Evolutionary conservation across 2,888 invertebrate genomes (phyloP).

Genomic region (Drosophila kokeensis): DNA sequence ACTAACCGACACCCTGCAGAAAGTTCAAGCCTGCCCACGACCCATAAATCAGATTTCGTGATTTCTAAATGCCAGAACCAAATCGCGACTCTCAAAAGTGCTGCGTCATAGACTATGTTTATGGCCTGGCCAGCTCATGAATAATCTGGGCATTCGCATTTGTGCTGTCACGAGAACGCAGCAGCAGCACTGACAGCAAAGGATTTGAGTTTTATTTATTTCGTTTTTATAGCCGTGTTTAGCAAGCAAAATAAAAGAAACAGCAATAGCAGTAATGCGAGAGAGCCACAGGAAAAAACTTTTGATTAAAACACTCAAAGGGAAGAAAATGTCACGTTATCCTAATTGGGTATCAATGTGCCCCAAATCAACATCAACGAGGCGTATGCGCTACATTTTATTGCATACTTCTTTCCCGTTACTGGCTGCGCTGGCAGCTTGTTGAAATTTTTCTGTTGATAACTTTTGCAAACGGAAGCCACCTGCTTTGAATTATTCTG

Average conservation of each 20-base stretch:
- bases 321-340: constrained; percentile 68
- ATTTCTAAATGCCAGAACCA: constrained; percentile 20
- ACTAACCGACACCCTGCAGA: constrained; percentile 32
- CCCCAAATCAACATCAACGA: constrained; percentile 65
- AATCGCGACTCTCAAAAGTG: constrained; percentile 20
- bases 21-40: neutral
- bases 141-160: constrained; percentile 52
- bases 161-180: constrained; percentile 13
- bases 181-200: constrained; percentile 56
- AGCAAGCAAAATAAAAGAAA: constrained; percentile 21
- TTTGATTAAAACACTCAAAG: constrained; percentile 74
- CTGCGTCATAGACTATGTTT: constrained; percentile 20
- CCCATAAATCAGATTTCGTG: constrained; percentile 39
- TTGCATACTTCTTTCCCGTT: constrained; percentile 64
- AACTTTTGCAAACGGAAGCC: constrained; percentile 47
- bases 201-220: constrained; percentile 76
- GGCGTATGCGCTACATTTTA: constrained; percentile 65
- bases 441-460: constrained; percentile 49
- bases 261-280: neutral
- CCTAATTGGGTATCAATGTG: constrained; percentile 81
- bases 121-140: constrained; percentile 23
- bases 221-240: constrained; percentile 68
- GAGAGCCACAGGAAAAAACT: constrained; percentile 40
- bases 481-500: constrained; percentile 54
- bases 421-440: constrained; percentile 34